phyloP scores from a whole-genome alignment of 2,113 vertebrate genomes.

The Zosterops hypoxanthus region DNA sequence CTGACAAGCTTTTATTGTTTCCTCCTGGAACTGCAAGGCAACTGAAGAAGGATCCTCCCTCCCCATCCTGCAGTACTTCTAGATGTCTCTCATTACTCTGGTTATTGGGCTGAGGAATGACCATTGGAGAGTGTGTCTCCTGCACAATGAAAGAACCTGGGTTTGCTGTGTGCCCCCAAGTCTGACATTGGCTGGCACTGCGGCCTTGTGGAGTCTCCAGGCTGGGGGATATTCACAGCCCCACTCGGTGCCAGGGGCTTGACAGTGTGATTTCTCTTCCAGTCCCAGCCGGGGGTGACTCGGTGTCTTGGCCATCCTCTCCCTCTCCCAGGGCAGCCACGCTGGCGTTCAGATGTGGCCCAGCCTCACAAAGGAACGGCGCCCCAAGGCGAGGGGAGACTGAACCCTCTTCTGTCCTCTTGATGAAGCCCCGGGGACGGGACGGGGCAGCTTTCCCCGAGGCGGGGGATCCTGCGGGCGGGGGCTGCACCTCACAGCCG shows the following conservation, averaged over 20 bases:
- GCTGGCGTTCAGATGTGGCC: accelerated
- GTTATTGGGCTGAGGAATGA: not conserved
- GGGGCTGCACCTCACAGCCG: not conserved
- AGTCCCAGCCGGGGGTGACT: not conserved
- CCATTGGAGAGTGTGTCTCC: accelerated
- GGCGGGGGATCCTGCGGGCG: not conserved
- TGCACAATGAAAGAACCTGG: accelerated
- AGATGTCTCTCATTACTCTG: not conserved
- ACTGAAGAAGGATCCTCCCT: not conserved
- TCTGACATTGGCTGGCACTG: too few species aligned
- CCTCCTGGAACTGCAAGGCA: not conserved
- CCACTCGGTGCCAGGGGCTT: not conserved
- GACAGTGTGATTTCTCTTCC: too few species aligned
- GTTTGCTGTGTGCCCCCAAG: too few species aligned
- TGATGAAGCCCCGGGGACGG: accelerated
- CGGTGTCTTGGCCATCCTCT: accelerated
- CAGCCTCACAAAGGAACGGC: accelerated
- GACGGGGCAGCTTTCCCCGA: too few species aligned
- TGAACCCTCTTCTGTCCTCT: accelerated
- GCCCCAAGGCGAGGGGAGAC: accelerated
- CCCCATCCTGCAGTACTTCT: too few species aligned
- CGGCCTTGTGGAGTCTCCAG: too few species aligned
- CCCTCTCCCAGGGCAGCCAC: accelerated
- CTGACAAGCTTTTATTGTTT: not conserved
- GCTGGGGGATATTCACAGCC: not conserved